These are phyloP conservation scores for Trachymyrmex cornetzi DNA, from an alignment of 1,140 invertebrate species.

Conservation along the genomic window DNA sequence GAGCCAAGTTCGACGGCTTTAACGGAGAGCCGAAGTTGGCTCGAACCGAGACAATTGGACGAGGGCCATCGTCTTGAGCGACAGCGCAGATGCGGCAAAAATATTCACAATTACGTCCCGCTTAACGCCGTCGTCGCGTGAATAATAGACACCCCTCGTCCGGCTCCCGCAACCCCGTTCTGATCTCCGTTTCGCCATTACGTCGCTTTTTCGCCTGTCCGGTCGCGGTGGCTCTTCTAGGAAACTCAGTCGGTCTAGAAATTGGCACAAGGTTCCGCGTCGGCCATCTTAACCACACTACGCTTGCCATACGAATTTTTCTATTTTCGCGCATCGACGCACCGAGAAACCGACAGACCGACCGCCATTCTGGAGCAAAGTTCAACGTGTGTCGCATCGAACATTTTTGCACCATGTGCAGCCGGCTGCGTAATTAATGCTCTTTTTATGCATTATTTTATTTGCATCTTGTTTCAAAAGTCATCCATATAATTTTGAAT, in stretches of 20 bases:
- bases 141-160: conserved; percentile 83
- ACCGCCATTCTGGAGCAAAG: conserved; percentile 28
- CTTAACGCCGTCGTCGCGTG: conserved; percentile 77
- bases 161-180: background rate
- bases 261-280: conserved; percentile 84
- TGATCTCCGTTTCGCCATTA: conserved; percentile 23
- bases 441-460: conserved; percentile 7
- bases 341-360: conserved; percentile 16
- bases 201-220: conserved; percentile 45
- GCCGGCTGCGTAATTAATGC: conserved; percentile 10
- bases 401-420: conserved; percentile 9
- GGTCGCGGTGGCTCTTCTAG: conserved; percentile 72
- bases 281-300: conserved; percentile 62
- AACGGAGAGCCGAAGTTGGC: conserved; percentile 76
- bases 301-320: conserved; percentile 58
- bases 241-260: conserved; percentile 79
- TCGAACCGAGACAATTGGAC: conserved; percentile 84
- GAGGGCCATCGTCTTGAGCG: conserved; percentile 83
- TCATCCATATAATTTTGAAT: background rate
- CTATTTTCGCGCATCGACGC: conserved; percentile 58
- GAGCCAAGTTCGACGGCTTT: conserved; percentile 73
- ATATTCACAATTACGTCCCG: conserved; percentile 85
- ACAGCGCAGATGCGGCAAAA: conserved; percentile 85
- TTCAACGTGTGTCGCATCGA: conserved; percentile 2
- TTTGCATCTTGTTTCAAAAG: conserved; percentile 19